Evolutionary conservation across 2,797 vertebrate genomes (phyloP).

Genomic region (Acanthornis magna): DNA sequence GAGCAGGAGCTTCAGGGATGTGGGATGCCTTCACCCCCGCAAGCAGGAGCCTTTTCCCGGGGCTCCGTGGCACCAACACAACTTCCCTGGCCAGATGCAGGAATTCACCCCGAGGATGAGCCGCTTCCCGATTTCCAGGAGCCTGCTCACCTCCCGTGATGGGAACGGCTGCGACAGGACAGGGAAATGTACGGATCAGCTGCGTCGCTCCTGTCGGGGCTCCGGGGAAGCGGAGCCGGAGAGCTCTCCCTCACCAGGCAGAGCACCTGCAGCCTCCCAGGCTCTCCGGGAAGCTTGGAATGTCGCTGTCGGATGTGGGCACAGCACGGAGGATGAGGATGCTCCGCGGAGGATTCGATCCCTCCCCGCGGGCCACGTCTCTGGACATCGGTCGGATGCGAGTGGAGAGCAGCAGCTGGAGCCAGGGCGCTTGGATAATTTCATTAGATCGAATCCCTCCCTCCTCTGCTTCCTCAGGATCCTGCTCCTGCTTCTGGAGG

Average conservation of each 20-base stretch:
- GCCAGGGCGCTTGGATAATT: not conserved
- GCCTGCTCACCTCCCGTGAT: not conserved
- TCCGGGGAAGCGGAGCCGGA: not conserved
- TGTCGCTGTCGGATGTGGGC: fast-evolving
- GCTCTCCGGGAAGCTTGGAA: not conserved
- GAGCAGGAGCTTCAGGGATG: not conserved
- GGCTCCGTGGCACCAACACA: not conserved
- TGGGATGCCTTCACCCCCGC: slow-evolving; percentile 18
- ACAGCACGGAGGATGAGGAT: fast-evolving
- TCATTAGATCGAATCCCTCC: not conserved
- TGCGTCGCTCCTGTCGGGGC: not conserved
- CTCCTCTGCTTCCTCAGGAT: not conserved
- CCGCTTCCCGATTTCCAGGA: not conserved
- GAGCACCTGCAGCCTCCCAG: not conserved
- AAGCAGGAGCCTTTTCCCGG: not conserved
- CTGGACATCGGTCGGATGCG: not conserved
- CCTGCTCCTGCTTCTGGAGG: not conserved
- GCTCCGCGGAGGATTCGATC: not conserved
- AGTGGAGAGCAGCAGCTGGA: not conserved
- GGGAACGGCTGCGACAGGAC: not conserved
- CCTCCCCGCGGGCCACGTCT: fast-evolving
- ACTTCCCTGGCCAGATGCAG: not conserved
- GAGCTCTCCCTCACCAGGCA: not conserved
- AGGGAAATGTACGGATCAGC: not conserved
- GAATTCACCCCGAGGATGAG: not conserved